Percentiles rank a stretch among this genome's conserved stretches.
Conservation (phyloP, 2,888 invertebrate genomes). For the Lasioglossum figueresi region DNA sequence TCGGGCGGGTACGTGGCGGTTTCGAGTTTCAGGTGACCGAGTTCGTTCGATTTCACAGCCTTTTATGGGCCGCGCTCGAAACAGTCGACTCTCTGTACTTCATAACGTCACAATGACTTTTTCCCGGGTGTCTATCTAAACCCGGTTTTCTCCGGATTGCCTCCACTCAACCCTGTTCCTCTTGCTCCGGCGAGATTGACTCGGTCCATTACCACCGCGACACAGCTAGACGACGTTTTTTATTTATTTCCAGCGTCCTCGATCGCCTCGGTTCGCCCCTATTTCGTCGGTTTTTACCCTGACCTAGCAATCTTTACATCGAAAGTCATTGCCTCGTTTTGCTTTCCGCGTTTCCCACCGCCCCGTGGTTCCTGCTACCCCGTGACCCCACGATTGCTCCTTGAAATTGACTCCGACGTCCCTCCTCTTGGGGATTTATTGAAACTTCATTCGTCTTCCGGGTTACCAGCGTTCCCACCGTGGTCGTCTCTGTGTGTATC, state of each 20-base stretch:
- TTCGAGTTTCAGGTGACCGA: background rate
- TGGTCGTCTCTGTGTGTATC: constrained; percentile 16
- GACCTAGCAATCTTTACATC: constrained; percentile 60
- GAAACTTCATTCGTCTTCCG: constrained; percentile 65
- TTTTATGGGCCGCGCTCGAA: constrained; percentile 5
- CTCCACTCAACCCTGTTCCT: constrained; percentile 49
- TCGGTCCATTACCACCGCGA: constrained; percentile 66
- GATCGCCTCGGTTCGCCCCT: constrained; percentile 37
- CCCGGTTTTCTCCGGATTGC: constrained; percentile 61
- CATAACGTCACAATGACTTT: constrained; percentile 54
- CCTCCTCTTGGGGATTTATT: constrained; percentile 63
- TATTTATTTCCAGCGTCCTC: constrained; percentile 59
- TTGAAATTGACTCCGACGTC: constrained; percentile 69
- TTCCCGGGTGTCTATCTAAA: constrained; percentile 63
- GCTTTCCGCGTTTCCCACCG: constrained; percentile 19
- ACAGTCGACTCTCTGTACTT: constrained; percentile 30
- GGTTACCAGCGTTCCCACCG: constrained; percentile 11
- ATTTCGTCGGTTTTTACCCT: constrained; percentile 57
- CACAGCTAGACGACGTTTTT: constrained; percentile 53
- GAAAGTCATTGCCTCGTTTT: constrained; percentile 52
- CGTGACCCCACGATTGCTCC: constrained; percentile 64
- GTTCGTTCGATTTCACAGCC: constrained; percentile 9
- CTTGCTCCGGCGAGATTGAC: constrained; percentile 60
- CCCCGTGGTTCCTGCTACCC: constrained; percentile 43
- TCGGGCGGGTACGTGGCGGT: background rate